phyloP scores from a whole-genome alignment of 2,113 vertebrate genomes.

The Rhinolophus sinicus region DNA sequence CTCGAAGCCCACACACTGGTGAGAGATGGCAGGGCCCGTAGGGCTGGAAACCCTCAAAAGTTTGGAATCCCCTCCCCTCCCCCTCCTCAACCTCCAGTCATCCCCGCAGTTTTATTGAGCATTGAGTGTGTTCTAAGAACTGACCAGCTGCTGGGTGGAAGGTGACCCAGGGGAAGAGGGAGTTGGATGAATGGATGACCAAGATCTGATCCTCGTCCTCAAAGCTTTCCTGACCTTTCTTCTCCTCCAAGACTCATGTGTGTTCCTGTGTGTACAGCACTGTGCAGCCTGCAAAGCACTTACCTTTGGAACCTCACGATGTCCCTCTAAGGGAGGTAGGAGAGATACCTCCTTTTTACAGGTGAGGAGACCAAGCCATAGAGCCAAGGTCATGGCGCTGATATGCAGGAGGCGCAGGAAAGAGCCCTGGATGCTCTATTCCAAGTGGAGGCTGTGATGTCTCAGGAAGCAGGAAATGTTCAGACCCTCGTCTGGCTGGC shows the following conservation, averaged over 20 bases:
- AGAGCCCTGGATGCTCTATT: not conserved
- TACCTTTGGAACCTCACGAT: not conserved
- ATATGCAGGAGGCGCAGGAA: not conserved
- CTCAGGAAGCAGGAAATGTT: not conserved
- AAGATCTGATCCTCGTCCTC: not conserved
- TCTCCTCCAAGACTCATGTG: not conserved
- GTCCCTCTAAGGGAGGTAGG: not conserved
- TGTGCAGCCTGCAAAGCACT: not conserved
- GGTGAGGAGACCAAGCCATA: not conserved
- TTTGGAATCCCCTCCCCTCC: not conserved
- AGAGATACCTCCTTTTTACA: not conserved
- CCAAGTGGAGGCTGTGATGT: not conserved
- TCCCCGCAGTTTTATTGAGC: not conserved
- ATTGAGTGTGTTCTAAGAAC: accelerated
- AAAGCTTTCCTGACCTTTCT: not conserved
- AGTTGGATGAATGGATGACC: not conserved
- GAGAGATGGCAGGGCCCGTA: not conserved
- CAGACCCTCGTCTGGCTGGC: not conserved
- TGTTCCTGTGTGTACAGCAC: not conserved
- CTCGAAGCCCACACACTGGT: not conserved
- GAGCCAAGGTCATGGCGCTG: not conserved
- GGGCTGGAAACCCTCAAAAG: slow-evolving; percentile 32
- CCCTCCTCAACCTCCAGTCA: not conserved
- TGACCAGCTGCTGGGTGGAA: not conserved
- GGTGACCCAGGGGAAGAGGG: not conserved